Evolutionary conservation across 2,797 vertebrate species (phyloP), one percentile per base, ranked within the genome.

Genomic region (Alcedo atthis): DNA sequence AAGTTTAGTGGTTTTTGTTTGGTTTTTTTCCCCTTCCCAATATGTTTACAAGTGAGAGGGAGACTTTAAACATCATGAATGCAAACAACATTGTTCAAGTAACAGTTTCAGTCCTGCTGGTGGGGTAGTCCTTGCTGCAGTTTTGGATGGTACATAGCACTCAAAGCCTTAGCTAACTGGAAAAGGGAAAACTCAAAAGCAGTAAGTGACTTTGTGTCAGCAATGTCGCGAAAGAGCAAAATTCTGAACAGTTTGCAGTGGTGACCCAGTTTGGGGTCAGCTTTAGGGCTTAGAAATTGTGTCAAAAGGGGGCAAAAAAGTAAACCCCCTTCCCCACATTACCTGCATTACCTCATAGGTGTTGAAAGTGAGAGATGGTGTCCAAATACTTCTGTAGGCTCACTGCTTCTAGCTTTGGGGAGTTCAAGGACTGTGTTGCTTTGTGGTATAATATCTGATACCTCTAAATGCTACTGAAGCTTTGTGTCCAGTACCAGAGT

Each of bases 291-390:
- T 73, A n/a, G 12, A 53, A 3, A 4, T 55, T 62, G 32, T 28
- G 19, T 81, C 30, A 80, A 63, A 80, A 59, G 22, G 21, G 7
- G 24, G 10, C 4, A 40, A 49, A 32, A 53, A 20, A 25, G 4
- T 37, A 25, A 58, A 79, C 42, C 1, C 10, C 1, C 8, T 54
- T 76, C 8, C 7, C 5, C 5, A 53, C 0, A 0, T 49, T 81
- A 79, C 28, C 15, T 76, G 6, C 14, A 4, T 68, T 53, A 25
- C 46, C 35, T 94, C 35, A 13, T 8, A 68, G 12, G 8, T 49
- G 21, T 71, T 68, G 59, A 46, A 90, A 32, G 10, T 57, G 35
- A 53, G 40, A 68, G n/a, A 19, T 88, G 6, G 20, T 90, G 43
- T 46, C 21, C 42, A 51, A 69, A 71, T 78, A 71, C 18, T 83